Evolutionary conservation across 1,140 invertebrate species (phyloP).

Genomic region (Diachasmimorpha longicaudata): DNA sequence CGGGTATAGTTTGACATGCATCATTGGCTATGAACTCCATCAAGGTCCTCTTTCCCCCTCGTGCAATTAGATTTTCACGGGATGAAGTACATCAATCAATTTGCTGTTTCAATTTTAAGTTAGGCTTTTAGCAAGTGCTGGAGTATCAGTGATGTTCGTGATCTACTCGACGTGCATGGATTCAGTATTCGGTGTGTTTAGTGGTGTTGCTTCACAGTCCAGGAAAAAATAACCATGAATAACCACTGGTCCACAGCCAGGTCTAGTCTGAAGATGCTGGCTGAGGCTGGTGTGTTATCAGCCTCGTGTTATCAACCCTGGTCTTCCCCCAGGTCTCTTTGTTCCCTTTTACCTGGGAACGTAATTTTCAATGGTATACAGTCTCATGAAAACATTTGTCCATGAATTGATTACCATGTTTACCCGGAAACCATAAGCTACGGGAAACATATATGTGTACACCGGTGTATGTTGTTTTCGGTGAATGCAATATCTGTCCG

Average conservation of each 20-base stretch:
- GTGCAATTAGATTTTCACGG: not conserved
- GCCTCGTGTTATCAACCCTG: too few relatives aligned
- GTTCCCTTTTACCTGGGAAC: too few relatives aligned
- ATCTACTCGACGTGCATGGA: too few relatives aligned
- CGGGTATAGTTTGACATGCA: conserved; percentile 5
- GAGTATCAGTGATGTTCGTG: too few relatives aligned
- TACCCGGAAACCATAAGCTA: conserved; percentile 32
- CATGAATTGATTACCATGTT: conserved; percentile 46
- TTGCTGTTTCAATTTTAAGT: not conserved
- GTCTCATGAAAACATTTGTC: conserved; percentile 41
- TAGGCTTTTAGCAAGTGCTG: too few relatives aligned
- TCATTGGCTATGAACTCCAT: not conserved
- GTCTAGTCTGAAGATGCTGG: too few relatives aligned
- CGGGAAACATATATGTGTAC: conserved; percentile 22
- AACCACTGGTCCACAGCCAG: too few relatives aligned
- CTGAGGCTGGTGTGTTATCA: too few relatives aligned
- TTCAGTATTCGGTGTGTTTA: not conserved
- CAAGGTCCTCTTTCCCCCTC: not conserved
- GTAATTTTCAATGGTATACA: conserved; percentile 12
- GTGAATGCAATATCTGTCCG: not conserved
- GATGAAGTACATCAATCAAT: not conserved
- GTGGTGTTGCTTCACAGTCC: too few relatives aligned
- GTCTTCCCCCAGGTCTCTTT: too few relatives aligned
- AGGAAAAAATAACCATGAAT: too few relatives aligned
- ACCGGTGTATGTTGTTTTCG: not conserved